Conservation (phyloP, 2,797 vertebrate species). For the Odontamblyopus lacepedii region DNA sequence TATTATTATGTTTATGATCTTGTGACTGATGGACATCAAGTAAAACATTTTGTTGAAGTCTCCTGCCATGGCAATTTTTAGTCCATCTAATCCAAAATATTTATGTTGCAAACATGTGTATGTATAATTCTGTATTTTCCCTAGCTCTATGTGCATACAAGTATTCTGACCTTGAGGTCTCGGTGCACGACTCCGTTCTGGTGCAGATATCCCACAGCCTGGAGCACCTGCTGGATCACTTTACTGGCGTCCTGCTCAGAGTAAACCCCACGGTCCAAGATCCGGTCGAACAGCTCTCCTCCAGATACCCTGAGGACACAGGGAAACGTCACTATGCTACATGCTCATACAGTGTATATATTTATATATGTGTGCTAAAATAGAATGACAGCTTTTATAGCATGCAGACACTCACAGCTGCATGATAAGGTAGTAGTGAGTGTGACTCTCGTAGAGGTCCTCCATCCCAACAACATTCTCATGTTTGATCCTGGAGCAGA, state of each 20-base stretch:
- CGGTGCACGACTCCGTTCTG: conserved; percentile 91
- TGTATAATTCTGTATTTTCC: too few relatives aligned
- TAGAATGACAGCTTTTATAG: too few relatives aligned
- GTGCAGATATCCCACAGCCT: conserved; percentile 91
- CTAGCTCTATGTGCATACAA: neutral
- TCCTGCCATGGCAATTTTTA: too few relatives aligned
- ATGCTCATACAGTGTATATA: too few relatives aligned
- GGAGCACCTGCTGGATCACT: conserved; percentile 93
- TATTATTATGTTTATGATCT: too few relatives aligned
- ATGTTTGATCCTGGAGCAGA: conserved; percentile 86
- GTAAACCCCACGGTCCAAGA: conserved; percentile 94
- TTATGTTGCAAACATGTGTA: too few relatives aligned
- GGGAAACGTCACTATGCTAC: neutral
- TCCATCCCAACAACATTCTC: conserved; percentile 94
- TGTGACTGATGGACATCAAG: too few relatives aligned
- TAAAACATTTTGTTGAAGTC: too few relatives aligned
- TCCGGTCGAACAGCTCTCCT: conserved; percentile 97
- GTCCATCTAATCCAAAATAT: too few relatives aligned
- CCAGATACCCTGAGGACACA: conserved; percentile 84
- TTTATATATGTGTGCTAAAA: too few relatives aligned
- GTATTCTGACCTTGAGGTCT: conserved; percentile 87
- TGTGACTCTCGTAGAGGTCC: conserved; percentile 93
- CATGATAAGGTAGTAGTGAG: conserved; percentile 96
- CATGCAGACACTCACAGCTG: conserved; percentile 79
- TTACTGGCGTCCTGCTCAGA: conserved; percentile 94